Evolutionary conservation across 2,797 vertebrate species (phyloP).

Genomic region (Ammospiza maritima): DNA sequence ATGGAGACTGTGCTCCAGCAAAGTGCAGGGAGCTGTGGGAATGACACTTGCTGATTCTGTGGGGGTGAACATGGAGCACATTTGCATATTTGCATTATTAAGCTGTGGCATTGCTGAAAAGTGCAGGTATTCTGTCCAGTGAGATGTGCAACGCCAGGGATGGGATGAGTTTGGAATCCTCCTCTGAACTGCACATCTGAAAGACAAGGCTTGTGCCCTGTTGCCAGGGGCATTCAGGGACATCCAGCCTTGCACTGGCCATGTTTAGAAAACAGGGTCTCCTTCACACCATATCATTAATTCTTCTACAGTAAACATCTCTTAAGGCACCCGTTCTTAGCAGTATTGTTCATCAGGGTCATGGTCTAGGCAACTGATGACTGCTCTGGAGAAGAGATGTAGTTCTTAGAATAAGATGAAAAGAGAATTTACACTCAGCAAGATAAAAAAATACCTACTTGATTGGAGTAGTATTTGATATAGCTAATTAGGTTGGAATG

Average conservation of each 20-base stretch:
- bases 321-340: background rate
- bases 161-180: background rate
- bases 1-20: background rate
- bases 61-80: accelerated
- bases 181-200: background rate
- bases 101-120: background rate
- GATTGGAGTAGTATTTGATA: background rate
- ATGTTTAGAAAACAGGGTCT: background rate
- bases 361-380: background rate
- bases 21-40: background rate
- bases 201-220: background rate
- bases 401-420: background rate
- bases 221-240: background rate
- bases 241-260: background rate
- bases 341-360: background rate
- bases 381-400: background rate
- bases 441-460: background rate
- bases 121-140: background rate
- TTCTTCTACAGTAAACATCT: background rate
- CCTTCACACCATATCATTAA: background rate
- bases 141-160: accelerated
- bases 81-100: background rate
- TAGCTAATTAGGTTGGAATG: background rate
- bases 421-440: background rate
- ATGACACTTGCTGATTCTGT: background rate